These are phyloP conservation scores for Orchesellides sinensis DNA, from an alignment of 2,888 invertebrate species.

Conservation along the genomic window DNA sequence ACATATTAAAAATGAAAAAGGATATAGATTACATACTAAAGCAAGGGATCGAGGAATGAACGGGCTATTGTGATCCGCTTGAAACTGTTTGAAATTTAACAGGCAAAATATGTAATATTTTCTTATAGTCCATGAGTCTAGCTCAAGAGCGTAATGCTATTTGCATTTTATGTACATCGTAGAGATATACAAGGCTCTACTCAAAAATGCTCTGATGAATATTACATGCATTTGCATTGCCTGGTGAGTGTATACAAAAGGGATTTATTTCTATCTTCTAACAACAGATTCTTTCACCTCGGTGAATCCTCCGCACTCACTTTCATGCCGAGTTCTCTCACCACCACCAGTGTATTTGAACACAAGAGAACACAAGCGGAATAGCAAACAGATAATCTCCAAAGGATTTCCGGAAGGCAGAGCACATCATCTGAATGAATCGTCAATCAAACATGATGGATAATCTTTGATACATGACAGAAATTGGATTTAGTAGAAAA, in stretches of 20 bases:
- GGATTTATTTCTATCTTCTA: conserved; percentile 58
- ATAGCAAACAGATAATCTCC: conserved; percentile 62
- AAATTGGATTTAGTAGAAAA: conserved; percentile 62
- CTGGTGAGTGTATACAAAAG: conserved; percentile 51
- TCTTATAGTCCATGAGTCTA: not conserved
- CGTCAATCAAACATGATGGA: conserved; percentile 63
- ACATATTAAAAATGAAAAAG: too few species aligned
- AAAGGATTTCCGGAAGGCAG: conserved; percentile 59
- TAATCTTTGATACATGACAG: conserved; percentile 63
- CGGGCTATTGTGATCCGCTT: conserved; percentile 21
- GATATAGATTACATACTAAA: too few species aligned
- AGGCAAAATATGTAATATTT: conserved; percentile 28
- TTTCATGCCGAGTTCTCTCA: conserved; percentile 20
- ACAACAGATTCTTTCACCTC: conserved; percentile 62
- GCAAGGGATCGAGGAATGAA: too few species aligned
- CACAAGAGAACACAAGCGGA: conserved; percentile 17
- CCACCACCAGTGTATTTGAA: conserved; percentile 12
- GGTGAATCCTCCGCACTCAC: conserved; percentile 43
- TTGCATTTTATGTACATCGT: conserved; percentile 43
- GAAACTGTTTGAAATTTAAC: conserved; percentile 32
- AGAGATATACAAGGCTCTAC: not conserved
- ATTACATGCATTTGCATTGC: conserved; percentile 37
- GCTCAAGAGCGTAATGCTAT: conserved; percentile 12
- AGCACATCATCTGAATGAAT: conserved; percentile 66
- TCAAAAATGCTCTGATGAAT: conserved; percentile 36